Evolutionary conservation across 2,113 vertebrate species (phyloP), one percentile per base, ranked within the genome.

Genomic region (Poeciliopsis retropinna): DNA sequence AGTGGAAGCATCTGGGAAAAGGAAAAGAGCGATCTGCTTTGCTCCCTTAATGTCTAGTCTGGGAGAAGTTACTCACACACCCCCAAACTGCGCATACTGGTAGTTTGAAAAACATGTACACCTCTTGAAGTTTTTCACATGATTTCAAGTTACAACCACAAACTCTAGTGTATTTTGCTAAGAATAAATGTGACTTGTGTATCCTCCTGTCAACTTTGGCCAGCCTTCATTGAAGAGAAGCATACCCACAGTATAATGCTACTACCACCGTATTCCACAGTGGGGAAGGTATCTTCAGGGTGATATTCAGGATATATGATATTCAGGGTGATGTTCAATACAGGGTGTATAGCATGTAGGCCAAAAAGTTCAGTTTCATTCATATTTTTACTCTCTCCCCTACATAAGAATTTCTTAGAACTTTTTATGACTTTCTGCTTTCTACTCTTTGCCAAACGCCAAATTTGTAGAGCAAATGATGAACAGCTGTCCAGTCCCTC

Each of bases 1-100:
- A 61, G 75, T 85, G 79, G 85, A 91, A 85, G 89, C 91, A 90
- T 91, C 90, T 93, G 92, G 85, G 87, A 79, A 78, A 75, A 82
- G 78, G 88, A 81, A 87, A 85, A 81, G 76, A 34, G 73, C 0
- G 70, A 86, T 84, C 83, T 75, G 82, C 79, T 73, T 64, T 13
- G 2, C 71, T 77, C 83, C 62, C 62, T 39, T 27, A 70, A 73
- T 76, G 75, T 88, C 83, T 88, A 84, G 79, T 85, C 75, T 78
- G 67, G 84, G 78, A 78, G 64, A 87, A 83, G 83, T 91, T 87
- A 71, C 82, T 85, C 84, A 64, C 71, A 12, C 37, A 12, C 63
- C 31, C 63, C 78, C 65, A 57, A 65, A 80, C 66, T 73, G 80
- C 37, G 30, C 63, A 64, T 69, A 47, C 34, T 19, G 67, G 72